Conservation (phyloP, 2,888 invertebrate genomes). For the Eristalis tenax region DNA sequence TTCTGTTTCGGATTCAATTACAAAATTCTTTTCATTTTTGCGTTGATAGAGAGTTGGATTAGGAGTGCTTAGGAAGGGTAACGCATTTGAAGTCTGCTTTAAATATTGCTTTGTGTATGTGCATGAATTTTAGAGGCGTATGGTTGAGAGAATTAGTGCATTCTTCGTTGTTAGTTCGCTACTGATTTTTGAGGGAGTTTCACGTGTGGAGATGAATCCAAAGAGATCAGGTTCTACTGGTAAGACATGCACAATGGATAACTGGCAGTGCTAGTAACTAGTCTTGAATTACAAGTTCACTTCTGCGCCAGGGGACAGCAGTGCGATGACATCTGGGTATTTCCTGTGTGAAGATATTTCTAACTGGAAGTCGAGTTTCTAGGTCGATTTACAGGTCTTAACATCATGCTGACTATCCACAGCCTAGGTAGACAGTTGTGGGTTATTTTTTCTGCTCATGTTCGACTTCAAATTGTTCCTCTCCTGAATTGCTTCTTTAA, state of each 20-base stretch:
- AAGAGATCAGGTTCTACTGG: not conserved
- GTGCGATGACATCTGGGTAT: not conserved
- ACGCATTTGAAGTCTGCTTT: not conserved
- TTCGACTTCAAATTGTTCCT: not conserved
- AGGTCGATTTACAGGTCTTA: not conserved
- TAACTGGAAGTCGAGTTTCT: too few species aligned
- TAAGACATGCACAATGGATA: not conserved
- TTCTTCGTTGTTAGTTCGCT: not conserved
- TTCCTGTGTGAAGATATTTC: too few species aligned
- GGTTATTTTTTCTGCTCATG: not conserved
- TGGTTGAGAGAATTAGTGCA: not conserved
- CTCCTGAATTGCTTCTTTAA: not conserved
- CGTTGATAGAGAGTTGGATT: slow-evolving; percentile 12
- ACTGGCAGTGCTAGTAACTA: not conserved
- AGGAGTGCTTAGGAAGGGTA: slow-evolving; percentile 6
- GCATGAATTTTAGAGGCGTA: not conserved
- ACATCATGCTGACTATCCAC: not conserved
- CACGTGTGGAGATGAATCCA: too few species aligned
- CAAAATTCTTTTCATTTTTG: not conserved
- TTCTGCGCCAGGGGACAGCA: not conserved
- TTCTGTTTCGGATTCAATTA: slow-evolving; percentile 11
- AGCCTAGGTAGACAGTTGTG: not conserved
- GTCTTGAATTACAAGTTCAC: not conserved
- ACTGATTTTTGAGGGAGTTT: not conserved
- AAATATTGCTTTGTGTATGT: not conserved